Evolutionary conservation across 2,888 invertebrate species (phyloP), one percentile per base, ranked within the genome.

Genomic region (Tinea semifulvella): DNA sequence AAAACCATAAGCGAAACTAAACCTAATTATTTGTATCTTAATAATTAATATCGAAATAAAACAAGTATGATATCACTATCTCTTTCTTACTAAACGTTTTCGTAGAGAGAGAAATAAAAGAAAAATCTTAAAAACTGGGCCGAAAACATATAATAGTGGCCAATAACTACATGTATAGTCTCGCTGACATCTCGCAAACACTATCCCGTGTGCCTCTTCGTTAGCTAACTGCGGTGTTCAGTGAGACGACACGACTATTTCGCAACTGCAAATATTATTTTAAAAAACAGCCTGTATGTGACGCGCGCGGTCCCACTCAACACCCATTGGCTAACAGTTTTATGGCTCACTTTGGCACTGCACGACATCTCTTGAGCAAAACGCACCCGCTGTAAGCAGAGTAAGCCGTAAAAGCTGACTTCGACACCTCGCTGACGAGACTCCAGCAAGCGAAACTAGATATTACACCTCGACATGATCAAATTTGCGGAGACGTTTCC

Each of bases 61-160:
- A 70, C 64, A 68, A 68, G 66, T 60, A 66, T 65, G 65, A 71
- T 73, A 75, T 75, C 70, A 71, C 70, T 64, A 62, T 61, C 66
- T 63, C 40, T 13, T 11, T 26, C 58, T 56, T 54, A 50, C 60
- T 52, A 52, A 49, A 54, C 53, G 56, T 52, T 49, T 55, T 56
- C 47, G 49, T 47, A 56, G 60, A 56, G 55, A 55, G 63, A 65
- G 65, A 61, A 58, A 38, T 19, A 48, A 50, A 48, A 47, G 68
- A 67, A 70, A 68, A 68, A 68, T 68, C 68, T 68, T 71, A 71
- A 64, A 68, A 27, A 27, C 68, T 68, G 68, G 79, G 75, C 81
- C 80, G 70, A 75, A 79, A 81, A 82, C 80, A 82, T 81, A 82
- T 81, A 73, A 42, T 65, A 67, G 67, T 73, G 81, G 81, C 81